Base-by-base conservation (phyloP, 2,888 invertebrate species). In the Himalopsyche japonica region DNA sequence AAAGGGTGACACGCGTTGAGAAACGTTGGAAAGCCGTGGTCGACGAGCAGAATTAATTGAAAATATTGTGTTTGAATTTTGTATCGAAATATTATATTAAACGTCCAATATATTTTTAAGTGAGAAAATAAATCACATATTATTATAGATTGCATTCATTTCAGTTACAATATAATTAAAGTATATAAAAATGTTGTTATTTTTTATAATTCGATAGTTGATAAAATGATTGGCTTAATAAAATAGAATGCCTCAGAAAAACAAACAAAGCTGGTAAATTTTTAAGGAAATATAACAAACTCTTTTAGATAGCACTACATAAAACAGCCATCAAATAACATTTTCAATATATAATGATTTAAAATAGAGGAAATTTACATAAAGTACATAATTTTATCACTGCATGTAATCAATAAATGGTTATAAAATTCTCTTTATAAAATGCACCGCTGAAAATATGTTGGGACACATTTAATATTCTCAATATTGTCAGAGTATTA, bases 401-500 rank as follows among this genome's bases (percentile, higher is more conserved):
- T 57, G 57, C 57, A 57, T 57, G 57, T 57, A 57, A 57, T 57
- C 10, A 57, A 57, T 57, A 57, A 57, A 57, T 20, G 57, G 57
- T 57, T 57, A 57, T 57, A 57, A 57, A 76, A 76, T 47, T 48
- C 48, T 49, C 48, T 79, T 79, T 49, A 49, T 27, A 79, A 49
- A 79, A 24, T 24, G 79, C 48, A 79, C 47, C 48, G 48, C 47
- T 79, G 79, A 79, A 79, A 79, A 79, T 79, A 79, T 49, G 57
- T 79, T 48, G 79, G 79, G 79, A 79, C 47, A 48, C 48, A 48
- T 49, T 79, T 48, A 48, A 47, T 79, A 27, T 79, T 79, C 24
- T 81, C 32, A 32, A 85, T 85, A 85, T 85, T 85, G 85, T 85
- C 85, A 85, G 76, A 80, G 82, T 82, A 64, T 82, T 84, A 37